phyloP scores from a whole-genome alignment of 2,888 invertebrate genomes.

The Callimorpha dominula region DNA sequence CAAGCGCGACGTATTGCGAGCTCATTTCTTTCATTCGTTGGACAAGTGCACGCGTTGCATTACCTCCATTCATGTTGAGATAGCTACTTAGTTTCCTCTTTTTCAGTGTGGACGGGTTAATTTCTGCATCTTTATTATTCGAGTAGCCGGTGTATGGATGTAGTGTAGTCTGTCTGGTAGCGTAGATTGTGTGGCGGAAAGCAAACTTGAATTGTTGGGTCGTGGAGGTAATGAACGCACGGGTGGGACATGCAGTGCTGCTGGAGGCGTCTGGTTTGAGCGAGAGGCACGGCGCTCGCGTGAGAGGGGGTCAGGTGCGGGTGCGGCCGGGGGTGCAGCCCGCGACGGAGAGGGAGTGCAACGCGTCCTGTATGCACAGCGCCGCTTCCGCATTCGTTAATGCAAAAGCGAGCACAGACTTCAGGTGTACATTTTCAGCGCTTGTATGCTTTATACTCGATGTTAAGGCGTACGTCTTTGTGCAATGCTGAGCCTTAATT shows the following conservation, averaged over 20 bases:
- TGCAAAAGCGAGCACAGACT: constrained; percentile 86
- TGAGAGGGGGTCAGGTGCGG: constrained; percentile 52
- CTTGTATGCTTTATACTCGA: constrained; percentile 83
- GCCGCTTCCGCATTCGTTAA: constrained; percentile 87
- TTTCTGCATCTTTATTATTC: constrained; percentile 87
- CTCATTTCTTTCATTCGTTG: constrained; percentile 82
- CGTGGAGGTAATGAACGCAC: constrained; percentile 85
- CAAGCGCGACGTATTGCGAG: constrained; percentile 74
- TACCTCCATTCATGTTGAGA: constrained; percentile 84
- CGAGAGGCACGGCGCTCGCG: constrained; percentile 67
- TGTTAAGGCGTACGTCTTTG: constrained; percentile 83
- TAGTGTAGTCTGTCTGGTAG: constrained; percentile 80
- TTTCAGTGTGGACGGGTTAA: constrained; percentile 83
- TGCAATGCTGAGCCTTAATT: constrained; percentile 81
- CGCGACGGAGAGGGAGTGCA: constrained; percentile 67
- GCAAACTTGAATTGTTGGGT: constrained; percentile 87
- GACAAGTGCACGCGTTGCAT: constrained; percentile 82
- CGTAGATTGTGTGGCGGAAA: constrained; percentile 85
- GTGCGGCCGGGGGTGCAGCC: constrained; percentile 53
- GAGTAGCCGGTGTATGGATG: constrained; percentile 80
- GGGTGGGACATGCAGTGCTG: constrained; percentile 81
- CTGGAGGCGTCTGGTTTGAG: constrained; percentile 82
- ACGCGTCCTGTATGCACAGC: constrained; percentile 85
- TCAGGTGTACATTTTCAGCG: constrained; percentile 87
- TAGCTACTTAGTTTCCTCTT: constrained; percentile 86